phyloP scores from a whole-genome alignment of 2,797 vertebrate species.

The Hafferia zeledoni region DNA sequence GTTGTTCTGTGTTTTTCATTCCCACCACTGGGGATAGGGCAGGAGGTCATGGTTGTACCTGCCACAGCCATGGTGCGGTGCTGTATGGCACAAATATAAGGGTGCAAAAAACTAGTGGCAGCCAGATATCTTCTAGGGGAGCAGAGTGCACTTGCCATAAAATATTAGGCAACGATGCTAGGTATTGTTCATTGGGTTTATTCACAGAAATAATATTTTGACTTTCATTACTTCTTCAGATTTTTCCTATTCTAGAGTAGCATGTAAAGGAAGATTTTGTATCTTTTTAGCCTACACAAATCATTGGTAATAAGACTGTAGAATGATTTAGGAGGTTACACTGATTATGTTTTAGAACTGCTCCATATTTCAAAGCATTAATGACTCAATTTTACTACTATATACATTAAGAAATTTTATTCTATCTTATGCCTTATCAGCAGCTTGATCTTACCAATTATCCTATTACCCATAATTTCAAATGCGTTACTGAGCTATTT shows the following conservation, averaged over 20 bases:
- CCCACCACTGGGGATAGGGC: accelerated
- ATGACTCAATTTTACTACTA: not conserved
- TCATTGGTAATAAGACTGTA: not conserved
- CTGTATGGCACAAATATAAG: not conserved
- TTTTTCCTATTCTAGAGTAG: not conserved
- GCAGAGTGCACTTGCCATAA: not conserved
- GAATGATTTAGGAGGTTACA: not conserved
- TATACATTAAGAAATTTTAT: not conserved
- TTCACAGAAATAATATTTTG: not conserved
- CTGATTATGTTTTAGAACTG: not conserved
- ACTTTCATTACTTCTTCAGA: not conserved
- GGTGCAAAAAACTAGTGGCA: not conserved
- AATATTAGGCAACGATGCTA: not conserved
- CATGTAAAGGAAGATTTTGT: not conserved
- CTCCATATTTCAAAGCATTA: conserved; percentile 28
- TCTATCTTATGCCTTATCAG: conserved; percentile 19
- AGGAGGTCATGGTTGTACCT: accelerated
- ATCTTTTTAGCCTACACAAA: not conserved
- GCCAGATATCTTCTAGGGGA: accelerated
- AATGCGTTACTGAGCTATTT: not conserved
- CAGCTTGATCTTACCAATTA: conserved; percentile 20
- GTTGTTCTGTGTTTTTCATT: not conserved
- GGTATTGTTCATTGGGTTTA: not conserved
- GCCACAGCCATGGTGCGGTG: not conserved
- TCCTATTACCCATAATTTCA: not conserved